Conservation (phyloP, 2,113 vertebrate species). For the Etheostoma spectabile region DNA sequence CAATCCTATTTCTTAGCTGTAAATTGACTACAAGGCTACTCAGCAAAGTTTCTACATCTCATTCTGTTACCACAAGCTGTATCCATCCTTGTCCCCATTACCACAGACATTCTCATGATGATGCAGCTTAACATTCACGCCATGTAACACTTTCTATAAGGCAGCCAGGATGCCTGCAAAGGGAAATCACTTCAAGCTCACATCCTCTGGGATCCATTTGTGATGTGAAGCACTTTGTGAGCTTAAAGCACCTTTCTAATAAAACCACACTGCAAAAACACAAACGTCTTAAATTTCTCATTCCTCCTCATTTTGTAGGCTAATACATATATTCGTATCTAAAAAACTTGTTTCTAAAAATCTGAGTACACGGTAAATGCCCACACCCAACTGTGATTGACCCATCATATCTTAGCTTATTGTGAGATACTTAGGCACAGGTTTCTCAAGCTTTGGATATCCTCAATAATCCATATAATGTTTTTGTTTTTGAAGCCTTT, state of each 20-base stretch:
- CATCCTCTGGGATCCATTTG: conserved; percentile 39
- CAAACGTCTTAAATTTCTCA: not conserved
- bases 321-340: no score
- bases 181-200: conserved; percentile 12
- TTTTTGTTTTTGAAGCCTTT: no score
- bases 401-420: no score
- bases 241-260: conserved; percentile 15
- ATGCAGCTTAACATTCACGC: conserved; percentile 26
- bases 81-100: not conserved
- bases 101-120: conserved; percentile 9
- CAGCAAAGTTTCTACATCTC: not conserved
- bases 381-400: no score
- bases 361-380: no score
- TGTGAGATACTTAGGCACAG: no score
- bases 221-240: conserved; percentile 41
- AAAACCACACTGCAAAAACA: not conserved
- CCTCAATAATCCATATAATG: no score
- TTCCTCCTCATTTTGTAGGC: not conserved
- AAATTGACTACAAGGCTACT: conserved; percentile 13
- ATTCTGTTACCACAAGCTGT: not conserved
- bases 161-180: not conserved
- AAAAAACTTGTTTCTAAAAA: no score
- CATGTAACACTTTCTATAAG: conserved; percentile 21
- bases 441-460: no score
- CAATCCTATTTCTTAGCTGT: not conserved